These are phyloP conservation scores for Drosophila sucinea DNA, from an alignment of 1,140 invertebrate species.

Conservation along the genomic window DNA sequence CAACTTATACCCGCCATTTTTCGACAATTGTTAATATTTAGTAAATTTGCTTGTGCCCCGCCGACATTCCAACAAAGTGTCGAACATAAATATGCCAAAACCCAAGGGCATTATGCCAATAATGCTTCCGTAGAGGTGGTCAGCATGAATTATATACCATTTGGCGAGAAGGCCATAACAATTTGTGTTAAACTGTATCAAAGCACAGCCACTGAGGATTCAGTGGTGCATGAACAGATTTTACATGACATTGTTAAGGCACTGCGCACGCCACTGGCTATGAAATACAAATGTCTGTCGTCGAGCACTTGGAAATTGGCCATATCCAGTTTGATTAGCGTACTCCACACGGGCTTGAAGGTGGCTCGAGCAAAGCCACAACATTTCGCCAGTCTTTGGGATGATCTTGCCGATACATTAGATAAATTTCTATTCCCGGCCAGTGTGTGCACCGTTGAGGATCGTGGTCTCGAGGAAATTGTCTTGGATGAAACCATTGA, in stretches of 20 bases:
- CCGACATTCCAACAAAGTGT: slow-evolving; percentile 86
- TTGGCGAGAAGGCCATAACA: slow-evolving; percentile 92
- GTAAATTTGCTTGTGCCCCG: slow-evolving; percentile 89
- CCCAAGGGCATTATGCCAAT: slow-evolving; percentile 71
- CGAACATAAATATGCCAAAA: slow-evolving; percentile 77
- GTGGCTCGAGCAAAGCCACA: slow-evolving; percentile 91
- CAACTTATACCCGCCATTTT: slow-evolving; percentile 92
- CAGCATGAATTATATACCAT: slow-evolving; percentile 94
- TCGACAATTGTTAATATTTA: slow-evolving; percentile 89
- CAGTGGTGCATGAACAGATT: slow-evolving; percentile 90
- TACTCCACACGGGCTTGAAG: slow-evolving; percentile 93
- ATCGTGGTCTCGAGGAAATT: slow-evolving; percentile 91
- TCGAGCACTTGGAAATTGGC: slow-evolving; percentile 94
- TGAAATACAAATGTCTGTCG: slow-evolving; percentile 93
- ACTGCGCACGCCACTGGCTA: slow-evolving; percentile 89
- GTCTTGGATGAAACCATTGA: slow-evolving; percentile 93
- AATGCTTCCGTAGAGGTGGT: slow-evolving; percentile 88
- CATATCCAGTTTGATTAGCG: slow-evolving; percentile 90
- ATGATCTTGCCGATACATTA: slow-evolving; percentile 91
- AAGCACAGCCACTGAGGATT: slow-evolving; percentile 89
- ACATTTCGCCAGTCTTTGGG: slow-evolving; percentile 91
- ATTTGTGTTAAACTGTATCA: slow-evolving; percentile 93
- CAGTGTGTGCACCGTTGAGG: slow-evolving; percentile 84
- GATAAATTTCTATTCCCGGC: slow-evolving; percentile 96
- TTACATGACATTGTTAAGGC: slow-evolving; percentile 90